Evolutionary conservation across 2,888 invertebrate species (phyloP).

Genomic region (Tanypteryx hageni): DNA sequence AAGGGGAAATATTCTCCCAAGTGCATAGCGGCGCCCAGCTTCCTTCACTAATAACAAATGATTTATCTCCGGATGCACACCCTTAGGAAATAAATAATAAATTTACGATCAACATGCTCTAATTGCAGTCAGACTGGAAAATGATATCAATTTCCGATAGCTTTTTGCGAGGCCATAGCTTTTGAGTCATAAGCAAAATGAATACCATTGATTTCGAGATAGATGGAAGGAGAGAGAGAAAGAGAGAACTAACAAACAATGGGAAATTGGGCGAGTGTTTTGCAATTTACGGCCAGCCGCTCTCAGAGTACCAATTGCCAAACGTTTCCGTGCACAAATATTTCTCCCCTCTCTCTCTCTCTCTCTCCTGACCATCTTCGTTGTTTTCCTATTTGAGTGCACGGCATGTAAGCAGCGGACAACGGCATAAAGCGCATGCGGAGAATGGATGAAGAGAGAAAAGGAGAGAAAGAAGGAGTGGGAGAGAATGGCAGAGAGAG

Average conservation of each 20-base stretch:
- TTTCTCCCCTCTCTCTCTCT: background rate
- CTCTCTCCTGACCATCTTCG: background rate
- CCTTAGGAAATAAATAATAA: background rate
- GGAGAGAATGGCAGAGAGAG: background rate
- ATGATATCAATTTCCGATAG: background rate
- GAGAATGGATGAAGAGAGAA: background rate
- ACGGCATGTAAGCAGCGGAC: background rate
- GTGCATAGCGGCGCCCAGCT: too few species aligned
- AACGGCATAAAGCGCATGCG: background rate
- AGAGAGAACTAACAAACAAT: background rate
- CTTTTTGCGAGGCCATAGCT: background rate
- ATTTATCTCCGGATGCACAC: background rate
- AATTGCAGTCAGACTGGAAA: background rate
- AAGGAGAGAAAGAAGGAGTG: background rate
- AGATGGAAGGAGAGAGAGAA: background rate
- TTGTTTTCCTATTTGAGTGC: background rate
- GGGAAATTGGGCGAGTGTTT: background rate
- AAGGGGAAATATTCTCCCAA: too few species aligned
- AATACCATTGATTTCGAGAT: constrained; percentile 9
- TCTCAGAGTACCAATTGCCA: background rate
- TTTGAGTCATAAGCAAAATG: background rate
- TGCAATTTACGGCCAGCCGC: background rate
- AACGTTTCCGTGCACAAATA: constrained; percentile 10
- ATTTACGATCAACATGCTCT: background rate
- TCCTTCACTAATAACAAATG: too few species aligned